Conservation (phyloP, 2,888 invertebrate species). For the Bombylius major region DNA sequence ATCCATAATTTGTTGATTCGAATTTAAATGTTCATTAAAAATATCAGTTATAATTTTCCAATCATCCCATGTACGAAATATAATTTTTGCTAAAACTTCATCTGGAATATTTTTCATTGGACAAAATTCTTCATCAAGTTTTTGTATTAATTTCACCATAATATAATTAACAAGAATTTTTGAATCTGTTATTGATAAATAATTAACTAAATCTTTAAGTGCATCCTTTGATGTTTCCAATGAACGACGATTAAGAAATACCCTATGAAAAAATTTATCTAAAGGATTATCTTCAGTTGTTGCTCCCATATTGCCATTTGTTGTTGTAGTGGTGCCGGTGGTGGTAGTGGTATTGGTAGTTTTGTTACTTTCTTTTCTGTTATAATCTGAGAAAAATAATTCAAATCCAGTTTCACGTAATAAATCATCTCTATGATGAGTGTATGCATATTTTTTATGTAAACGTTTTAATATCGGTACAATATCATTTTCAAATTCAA, state of each 20-base stretch:
- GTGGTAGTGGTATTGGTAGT: background rate
- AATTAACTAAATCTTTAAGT: background rate
- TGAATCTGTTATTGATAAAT: background rate
- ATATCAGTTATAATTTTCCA: background rate
- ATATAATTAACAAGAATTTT: background rate
- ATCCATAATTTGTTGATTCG: background rate
- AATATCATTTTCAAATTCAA: background rate
- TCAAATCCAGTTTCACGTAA: background rate
- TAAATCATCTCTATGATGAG: background rate
- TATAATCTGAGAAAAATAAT: background rate
- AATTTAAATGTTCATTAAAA: background rate
- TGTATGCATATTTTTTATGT: background rate
- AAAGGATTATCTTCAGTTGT: background rate
- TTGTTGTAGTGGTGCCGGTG: no score
- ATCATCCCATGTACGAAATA: background rate
- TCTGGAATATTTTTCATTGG: background rate
- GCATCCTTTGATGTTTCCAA: background rate
- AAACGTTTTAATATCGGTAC: background rate
- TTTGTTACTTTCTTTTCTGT: background rate
- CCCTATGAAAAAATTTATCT: background rate
- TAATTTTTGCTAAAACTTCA: background rate
- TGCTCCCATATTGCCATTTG: no score
- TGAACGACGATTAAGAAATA: background rate
- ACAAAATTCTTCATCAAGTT: background rate
- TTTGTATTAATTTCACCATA: background rate